Conservation (phyloP, 1,140 invertebrate species). For the Euura saliciscinereae region DNA sequence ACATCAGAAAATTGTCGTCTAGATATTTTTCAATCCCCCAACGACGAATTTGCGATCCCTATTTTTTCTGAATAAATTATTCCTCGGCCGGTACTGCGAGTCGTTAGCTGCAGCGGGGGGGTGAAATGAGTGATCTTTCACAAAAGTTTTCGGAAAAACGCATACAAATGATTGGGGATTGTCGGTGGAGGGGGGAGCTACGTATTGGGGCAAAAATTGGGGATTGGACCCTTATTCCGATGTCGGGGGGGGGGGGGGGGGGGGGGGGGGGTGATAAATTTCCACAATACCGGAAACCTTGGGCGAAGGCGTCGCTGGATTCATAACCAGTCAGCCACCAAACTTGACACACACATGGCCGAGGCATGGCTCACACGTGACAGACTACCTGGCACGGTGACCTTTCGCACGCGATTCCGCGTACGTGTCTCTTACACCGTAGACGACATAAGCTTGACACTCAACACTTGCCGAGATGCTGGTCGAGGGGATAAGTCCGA, state of each 20-base stretch:
- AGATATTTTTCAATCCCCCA: too few species aligned
- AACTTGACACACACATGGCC: neutral
- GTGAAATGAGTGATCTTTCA: too few species aligned
- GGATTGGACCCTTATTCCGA: constrained; percentile 4
- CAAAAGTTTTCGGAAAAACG: neutral
- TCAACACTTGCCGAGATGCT: too few species aligned
- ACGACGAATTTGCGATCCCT: too few species aligned
- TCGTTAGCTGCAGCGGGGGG: too few species aligned
- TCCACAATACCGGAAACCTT: constrained; percentile 5
- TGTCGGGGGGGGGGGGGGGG: neutral
- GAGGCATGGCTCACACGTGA: neutral
- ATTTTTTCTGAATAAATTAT: too few species aligned
- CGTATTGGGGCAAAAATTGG: neutral
- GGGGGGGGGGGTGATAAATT: neutral
- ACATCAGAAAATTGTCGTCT: too few species aligned
- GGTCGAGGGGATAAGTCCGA: too few species aligned
- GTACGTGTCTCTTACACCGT: neutral
- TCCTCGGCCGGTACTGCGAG: too few species aligned
- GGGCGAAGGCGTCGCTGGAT: neutral
- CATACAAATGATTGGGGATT: neutral
- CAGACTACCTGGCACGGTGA: constrained; percentile 2
- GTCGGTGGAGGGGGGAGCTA: neutral
- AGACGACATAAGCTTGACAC: neutral
- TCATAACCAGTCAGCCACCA: constrained; percentile 4
- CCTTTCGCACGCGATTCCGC: neutral